These are phyloP conservation scores for Agapetus fuscipes DNA, from an alignment of 2,888 invertebrate genomes.

Conservation along the genomic window DNA sequence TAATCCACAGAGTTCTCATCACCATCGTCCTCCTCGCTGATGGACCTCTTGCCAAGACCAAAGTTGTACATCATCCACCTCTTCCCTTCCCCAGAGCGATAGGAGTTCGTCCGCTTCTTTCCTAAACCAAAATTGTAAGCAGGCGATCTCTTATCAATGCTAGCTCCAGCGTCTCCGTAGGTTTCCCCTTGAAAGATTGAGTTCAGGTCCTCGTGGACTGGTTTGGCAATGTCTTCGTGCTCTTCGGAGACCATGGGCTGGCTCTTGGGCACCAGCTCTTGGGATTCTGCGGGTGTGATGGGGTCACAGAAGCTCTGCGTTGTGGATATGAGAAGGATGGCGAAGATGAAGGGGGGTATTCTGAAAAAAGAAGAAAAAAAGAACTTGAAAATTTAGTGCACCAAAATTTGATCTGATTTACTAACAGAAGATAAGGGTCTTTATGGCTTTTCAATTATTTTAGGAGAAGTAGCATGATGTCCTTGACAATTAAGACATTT, in stretches of 20 bases:
- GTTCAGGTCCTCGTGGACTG: background rate
- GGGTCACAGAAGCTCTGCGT: background rate
- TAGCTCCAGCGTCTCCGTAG: no score
- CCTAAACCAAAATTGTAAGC: conserved; percentile 13
- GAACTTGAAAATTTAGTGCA: no score
- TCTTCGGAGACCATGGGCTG: no score
- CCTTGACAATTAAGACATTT: no score
- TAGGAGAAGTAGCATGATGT: no score
- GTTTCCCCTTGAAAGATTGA: no score
- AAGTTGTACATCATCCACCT: conserved; percentile 8
- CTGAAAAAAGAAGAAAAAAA: no score
- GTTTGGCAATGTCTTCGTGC: no score
- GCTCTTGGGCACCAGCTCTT: background rate
- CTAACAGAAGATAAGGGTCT: no score
- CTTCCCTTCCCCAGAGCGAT: conserved; percentile 4
- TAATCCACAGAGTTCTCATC: background rate
- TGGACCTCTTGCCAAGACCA: conserved; percentile 15
- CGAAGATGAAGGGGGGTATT: no score
- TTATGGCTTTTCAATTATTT: no score
- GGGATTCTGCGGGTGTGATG: background rate
- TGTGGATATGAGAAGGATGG: background rate
- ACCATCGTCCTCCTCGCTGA: conserved; percentile 3
- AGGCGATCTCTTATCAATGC: conserved; percentile 14
- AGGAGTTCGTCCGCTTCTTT: background rate
- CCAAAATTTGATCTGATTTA: no score